A percentile compares a stretch with the other conserved stretches of the same genome.
phyloP scores from a whole-genome alignment of 1,140 invertebrate genomes.

The Phortica variegata region DNA sequence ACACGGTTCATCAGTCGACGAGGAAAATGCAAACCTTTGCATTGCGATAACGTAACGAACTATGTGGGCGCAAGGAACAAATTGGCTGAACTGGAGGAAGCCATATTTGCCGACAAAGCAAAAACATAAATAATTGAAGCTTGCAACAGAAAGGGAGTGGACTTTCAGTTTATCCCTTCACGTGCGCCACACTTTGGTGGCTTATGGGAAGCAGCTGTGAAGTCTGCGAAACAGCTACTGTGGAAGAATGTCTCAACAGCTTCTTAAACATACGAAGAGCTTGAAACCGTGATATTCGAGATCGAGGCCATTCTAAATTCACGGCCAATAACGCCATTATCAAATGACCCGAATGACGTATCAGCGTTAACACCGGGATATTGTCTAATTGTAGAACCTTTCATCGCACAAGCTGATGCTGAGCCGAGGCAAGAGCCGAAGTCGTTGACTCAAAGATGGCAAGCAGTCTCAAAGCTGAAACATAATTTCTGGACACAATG shows the following conservation, averaged over 20 bases:
- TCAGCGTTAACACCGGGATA: constrained; percentile 38
- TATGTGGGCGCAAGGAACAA: constrained; percentile 24
- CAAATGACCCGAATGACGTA: constrained; percentile 28
- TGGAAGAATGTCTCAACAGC: constrained; percentile 15
- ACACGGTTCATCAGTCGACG: too few relatives aligned
- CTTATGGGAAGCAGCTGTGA: constrained; percentile 34
- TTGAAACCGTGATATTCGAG: constrained; percentile 16
- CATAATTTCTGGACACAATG: constrained; percentile 40
- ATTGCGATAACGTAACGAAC: too few relatives aligned
- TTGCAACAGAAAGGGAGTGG: constrained; percentile 10
- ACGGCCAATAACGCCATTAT: constrained; percentile 22
- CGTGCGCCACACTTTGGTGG: constrained; percentile 38
- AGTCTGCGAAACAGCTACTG: constrained; percentile 33
- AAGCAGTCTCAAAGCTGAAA: too few relatives aligned
- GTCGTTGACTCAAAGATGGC: too few relatives aligned
- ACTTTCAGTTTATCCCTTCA: constrained; percentile 31
- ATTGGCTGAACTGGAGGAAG: constrained; percentile 6
- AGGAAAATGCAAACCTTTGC: too few relatives aligned
- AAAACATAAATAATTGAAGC: too few relatives aligned
- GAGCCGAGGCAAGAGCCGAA: too few relatives aligned
- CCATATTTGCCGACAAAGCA: background rate
- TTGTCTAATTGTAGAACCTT: constrained; percentile 45
- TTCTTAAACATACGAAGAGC: constrained; percentile 23
- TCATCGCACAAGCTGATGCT: too few relatives aligned
- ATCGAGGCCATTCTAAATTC: constrained; percentile 19